Percentiles rank a stretch among this genome's conserved stretches.
phyloP scores from a whole-genome alignment of 2,797 vertebrate species.

The Liasis olivaceus region DNA sequence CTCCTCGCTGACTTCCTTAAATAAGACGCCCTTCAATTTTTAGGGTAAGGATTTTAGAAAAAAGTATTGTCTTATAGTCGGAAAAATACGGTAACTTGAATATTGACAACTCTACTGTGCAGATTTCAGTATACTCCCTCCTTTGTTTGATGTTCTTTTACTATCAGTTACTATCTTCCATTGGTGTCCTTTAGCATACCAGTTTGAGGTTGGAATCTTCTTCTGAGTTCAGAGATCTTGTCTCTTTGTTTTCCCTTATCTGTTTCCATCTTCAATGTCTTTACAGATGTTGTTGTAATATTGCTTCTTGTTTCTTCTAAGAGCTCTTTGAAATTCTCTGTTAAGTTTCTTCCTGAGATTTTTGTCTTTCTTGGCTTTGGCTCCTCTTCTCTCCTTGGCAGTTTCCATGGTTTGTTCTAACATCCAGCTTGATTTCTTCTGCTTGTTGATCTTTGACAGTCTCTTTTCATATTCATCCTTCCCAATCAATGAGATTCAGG shows the following conservation, averaged over 20 bases:
- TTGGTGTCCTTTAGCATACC: background rate
- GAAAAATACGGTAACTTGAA: too few species aligned
- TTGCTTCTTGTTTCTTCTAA: background rate
- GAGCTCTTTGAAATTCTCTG: background rate
- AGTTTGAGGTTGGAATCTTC: background rate
- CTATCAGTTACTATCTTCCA: background rate
- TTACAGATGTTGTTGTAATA: background rate
- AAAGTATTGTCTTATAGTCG: too few species aligned
- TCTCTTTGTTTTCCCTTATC: background rate
- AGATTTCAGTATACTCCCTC: background rate
- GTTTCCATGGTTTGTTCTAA: background rate
- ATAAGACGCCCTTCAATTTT: too few species aligned
- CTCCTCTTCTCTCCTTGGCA: background rate
- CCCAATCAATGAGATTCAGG: background rate
- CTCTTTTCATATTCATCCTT: background rate
- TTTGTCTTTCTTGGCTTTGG: background rate
- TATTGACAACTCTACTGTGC: background rate
- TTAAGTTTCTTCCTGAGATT: background rate
- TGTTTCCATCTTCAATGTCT: background rate
- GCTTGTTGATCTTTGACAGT: background rate
- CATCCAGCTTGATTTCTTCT: background rate
- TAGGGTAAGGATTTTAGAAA: too few species aligned
- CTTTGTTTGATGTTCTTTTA: background rate
- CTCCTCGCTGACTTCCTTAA: too few species aligned
- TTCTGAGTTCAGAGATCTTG: background rate